Conservation (phyloP, 2,888 invertebrate genomes). For the Philopedon plagiatum region DNA sequence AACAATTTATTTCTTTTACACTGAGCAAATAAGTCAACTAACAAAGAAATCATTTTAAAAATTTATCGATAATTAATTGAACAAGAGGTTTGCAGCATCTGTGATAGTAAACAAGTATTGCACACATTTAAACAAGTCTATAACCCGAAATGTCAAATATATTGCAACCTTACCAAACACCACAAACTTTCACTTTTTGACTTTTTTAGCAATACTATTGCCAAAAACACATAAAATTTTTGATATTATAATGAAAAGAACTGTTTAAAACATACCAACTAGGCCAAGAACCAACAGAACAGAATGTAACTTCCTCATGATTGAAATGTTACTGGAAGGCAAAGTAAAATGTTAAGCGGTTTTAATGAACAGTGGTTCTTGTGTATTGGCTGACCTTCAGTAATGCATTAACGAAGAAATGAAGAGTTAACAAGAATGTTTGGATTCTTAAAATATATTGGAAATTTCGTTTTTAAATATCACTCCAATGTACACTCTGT, state of each 20-base stretch:
- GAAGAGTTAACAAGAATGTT: constrained; percentile 33
- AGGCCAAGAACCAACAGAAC: constrained; percentile 38
- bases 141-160: constrained; percentile 11
- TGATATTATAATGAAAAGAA: constrained; percentile 1
- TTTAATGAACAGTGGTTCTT: constrained; percentile 42
- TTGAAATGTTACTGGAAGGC: constrained; percentile 42
- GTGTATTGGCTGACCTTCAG: constrained; percentile 42
- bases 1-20: too few species aligned
- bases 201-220: constrained; percentile 10
- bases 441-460: constrained; percentile 6
- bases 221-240: constrained; percentile 15
- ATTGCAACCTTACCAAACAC: constrained; percentile 4
- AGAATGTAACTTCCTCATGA: constrained; percentile 46
- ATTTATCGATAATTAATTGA: background rate
- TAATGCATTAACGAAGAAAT: constrained; percentile 44
- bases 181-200: constrained; percentile 20
- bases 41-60: too few species aligned
- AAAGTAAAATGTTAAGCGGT: constrained; percentile 37
- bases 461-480: background rate
- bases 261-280: constrained; percentile 43
- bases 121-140: background rate
- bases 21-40: too few species aligned
- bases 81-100: background rate
- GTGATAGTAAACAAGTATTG: background rate
- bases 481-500: background rate